phyloP scores from a whole-genome alignment of 1,140 invertebrate genomes.

The Cylas formicarius region DNA sequence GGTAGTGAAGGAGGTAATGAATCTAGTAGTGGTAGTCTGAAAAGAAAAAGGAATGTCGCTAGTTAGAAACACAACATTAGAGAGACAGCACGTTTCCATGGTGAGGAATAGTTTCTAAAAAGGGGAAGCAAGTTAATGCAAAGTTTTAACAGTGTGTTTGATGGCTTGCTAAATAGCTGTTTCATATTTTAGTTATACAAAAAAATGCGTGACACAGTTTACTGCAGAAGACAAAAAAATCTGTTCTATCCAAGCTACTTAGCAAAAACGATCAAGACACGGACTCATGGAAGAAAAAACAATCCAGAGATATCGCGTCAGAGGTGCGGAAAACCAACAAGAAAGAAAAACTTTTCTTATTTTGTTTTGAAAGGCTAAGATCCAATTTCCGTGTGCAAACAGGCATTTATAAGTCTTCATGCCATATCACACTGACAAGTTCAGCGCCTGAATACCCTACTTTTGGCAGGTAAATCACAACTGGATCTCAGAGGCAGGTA shows the following conservation, averaged over 20 bases:
- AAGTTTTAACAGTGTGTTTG: slow-evolving; percentile 4
- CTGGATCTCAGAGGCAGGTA: slow-evolving; percentile 18
- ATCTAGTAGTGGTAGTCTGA: slow-evolving; percentile 6
- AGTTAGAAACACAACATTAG: slow-evolving; percentile 8
- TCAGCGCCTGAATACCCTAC: slow-evolving; percentile 19
- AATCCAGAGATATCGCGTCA: slow-evolving; percentile 11
- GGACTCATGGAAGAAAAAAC: slow-evolving; percentile 19
- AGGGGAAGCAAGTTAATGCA: slow-evolving; percentile 7
- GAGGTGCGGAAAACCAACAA: slow-evolving; percentile 6
- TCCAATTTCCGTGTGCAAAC: slow-evolving; percentile 14
- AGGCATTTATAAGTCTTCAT: slow-evolving; percentile 17
- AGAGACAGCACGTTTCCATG: slow-evolving; percentile 3
- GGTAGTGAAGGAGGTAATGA: too few relatives aligned
- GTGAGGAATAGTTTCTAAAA: slow-evolving; percentile 11
- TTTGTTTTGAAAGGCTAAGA: slow-evolving; percentile 14
- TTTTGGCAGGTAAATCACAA: slow-evolving; percentile 14
- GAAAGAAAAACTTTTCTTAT: slow-evolving; percentile 16
- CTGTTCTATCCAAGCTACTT: slow-evolving; percentile 16
- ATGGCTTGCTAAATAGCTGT: neutral
- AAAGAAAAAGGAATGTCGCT: slow-evolving; percentile 10
- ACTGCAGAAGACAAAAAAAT: slow-evolving; percentile 14
- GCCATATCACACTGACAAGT: slow-evolving; percentile 18
- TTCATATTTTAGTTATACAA: slow-evolving; percentile 20
- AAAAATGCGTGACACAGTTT: slow-evolving; percentile 17
- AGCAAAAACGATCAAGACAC: slow-evolving; percentile 24